Base-by-base conservation (phyloP, 2,888 invertebrate species). In the Zygogramma bicolorata region DNA sequence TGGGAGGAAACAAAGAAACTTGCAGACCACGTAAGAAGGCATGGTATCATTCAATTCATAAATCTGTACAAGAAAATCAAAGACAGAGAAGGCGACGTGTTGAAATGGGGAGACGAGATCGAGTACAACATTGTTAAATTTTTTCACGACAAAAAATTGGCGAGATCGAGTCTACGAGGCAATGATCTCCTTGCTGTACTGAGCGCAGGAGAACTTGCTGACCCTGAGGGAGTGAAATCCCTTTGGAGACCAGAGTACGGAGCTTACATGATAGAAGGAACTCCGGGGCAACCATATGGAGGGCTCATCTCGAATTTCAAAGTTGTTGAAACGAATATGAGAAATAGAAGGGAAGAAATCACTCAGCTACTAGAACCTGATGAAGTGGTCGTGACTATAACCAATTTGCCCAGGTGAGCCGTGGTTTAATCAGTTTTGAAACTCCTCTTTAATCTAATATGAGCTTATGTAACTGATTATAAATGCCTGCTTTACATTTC, bases 31-130 rank as follows among this genome's bases (percentile, higher is more conserved):
- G 97, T 99, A 38, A 91, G 98, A 78, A 91, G 95, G 83, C 98
- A 98, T 88, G 99, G 99, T 59, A 93, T 99, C 77, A 92, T 92
- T 78, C 99, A 99, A 87, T 99, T 99, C 86, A 96, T 99, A 82
- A 96, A 97, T 88, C 89, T 97, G 68, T 99, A 97, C 87, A 93
- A 94, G 82, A 93, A 94, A 82, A 89, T 98, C 20, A 92, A 95
- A 83, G 95, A 97, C 81, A 91, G 97, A 62, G 94, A 95, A 82
- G 96, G 97, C 31, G 98, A 99, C 88, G 91, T 95, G 5, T 90
- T 99, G 38, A 97, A 97, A 89, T 99, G 99, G 98, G 99, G 99
- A 72, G 98, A 98, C 87, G 98, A 98, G 91, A 93, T 99, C 66
- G 99, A 99, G 88, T 99, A 99, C 84, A 95, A 98, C 83, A 91